Evolutionary conservation across 2,888 invertebrate genomes (phyloP), one percentile per base, ranked within the genome.

Genomic region (Mimachlamys varia): DNA sequence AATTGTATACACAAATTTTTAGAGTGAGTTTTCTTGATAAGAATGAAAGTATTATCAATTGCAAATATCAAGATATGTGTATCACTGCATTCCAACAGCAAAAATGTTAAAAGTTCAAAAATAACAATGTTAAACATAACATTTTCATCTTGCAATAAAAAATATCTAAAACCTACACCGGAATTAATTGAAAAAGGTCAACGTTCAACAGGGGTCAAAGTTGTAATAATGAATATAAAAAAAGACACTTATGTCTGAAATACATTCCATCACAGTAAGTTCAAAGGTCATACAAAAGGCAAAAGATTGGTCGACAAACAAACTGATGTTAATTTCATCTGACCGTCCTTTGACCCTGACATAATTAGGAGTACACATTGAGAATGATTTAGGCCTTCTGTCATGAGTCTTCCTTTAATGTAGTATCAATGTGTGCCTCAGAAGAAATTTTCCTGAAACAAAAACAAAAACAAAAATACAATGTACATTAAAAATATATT

Each of bases 401-500:
- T 76, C 76, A 76, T 2, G 76, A 76, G 33, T 76, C 76, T 76
- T 76, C 76, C 76, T 76, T 27, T 33, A 76, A 17, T 27, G 76
- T 27, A 33, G 76, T 33, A 33, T 58, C 87, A 13, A 91, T 88
- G 88, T 89, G 88, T n/a, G 91, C 91, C 19, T 91, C 91, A 19
- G 55, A 38, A n/a, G 91, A 91, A 49, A 91, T 91, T 91, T 91
- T 91, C 88, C 91, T 91, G 50, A n/a, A 91, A 89, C 88, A 88
- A 44, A 49, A 17, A 88, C 10, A 88, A 4, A 27, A 17, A 89
- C 38, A 89, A 58, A 12, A 58, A 33, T 27, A 37, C n/a, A n/a
- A n/a, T n/a, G n/a, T n/a, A n/a, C 19, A 89, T 22, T 33, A 12
- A 50, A 15, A 89, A 50, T 15, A 53, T 89, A 87, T 89, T 89